Percentiles rank a stretch among this genome's conserved stretches.
These are phyloP conservation scores for Odontomyia ornata DNA, from an alignment of 2,888 invertebrate species.

Conservation along the genomic window DNA sequence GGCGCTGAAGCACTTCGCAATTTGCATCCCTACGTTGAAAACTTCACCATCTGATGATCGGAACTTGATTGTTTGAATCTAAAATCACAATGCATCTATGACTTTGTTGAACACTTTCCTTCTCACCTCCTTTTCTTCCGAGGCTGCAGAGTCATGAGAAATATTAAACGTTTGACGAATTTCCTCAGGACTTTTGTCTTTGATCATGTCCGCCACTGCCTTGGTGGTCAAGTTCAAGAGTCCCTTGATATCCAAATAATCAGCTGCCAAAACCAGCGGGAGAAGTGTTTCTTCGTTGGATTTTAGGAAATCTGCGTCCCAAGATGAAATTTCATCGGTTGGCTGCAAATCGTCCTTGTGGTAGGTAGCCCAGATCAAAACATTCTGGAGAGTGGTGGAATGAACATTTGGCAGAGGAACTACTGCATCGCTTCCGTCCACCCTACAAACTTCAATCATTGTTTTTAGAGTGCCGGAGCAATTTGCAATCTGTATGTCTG, in stretches of 20 bases:
- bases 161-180: slow-evolving; percentile 94
- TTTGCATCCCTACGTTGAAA: slow-evolving; percentile 95
- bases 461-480: slow-evolving; percentile 98
- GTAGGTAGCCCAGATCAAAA: slow-evolving; percentile 91
- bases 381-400: slow-evolving; percentile 94
- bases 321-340: slow-evolving; percentile 96
- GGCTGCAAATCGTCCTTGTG: slow-evolving; percentile 96
- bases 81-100: not conserved
- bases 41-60: slow-evolving; percentile 95
- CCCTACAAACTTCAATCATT: slow-evolving; percentile 93
- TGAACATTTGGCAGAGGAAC: slow-evolving; percentile 98
- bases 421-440: slow-evolving; percentile 93
- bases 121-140: too few relatives aligned
- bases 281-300: slow-evolving; percentile 97
- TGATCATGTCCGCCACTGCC: slow-evolving; percentile 98
- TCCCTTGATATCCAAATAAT: slow-evolving; percentile 95
- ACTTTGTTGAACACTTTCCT: too few relatives aligned
- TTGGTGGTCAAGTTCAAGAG: slow-evolving; percentile 97
- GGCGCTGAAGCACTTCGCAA: slow-evolving; percentile 96
- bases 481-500: slow-evolving; percentile 96
- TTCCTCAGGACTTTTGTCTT: slow-evolving; percentile 96
- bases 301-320: slow-evolving; percentile 99
- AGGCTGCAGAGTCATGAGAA: too few relatives aligned
- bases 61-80: slow-evolving; percentile 93
- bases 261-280: slow-evolving; percentile 95